Percentiles rank a stretch among this genome's conserved stretches.
phyloP scores from a whole-genome alignment of 2,113 vertebrate species.

The Diphyllodes magnificus region DNA sequence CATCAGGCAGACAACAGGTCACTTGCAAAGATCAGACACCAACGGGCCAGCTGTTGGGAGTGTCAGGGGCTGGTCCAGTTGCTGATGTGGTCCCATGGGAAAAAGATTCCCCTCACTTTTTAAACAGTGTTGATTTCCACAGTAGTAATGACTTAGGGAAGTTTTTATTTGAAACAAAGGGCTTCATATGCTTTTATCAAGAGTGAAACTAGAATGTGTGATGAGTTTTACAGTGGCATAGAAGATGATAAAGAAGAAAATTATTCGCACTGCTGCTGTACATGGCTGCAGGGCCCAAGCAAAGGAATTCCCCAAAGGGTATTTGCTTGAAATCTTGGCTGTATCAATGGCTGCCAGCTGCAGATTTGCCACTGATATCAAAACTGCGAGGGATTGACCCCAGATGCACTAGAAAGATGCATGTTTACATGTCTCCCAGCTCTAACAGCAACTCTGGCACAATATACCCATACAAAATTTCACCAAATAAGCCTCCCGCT shows the following conservation, averaged over 20 bases:
- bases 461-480: not conserved
- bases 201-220: not conserved
- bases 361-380: not conserved
- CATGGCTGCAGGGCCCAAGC: not conserved
- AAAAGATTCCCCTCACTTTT: not conserved
- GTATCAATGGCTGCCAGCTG: not conserved
- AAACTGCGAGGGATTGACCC: not conserved
- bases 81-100: fast-evolving
- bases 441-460: not conserved
- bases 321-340: not conserved
- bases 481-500: not conserved
- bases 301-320: not conserved
- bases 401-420: not conserved
- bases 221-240: not conserved
- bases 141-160: not conserved
- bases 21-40: not conserved
- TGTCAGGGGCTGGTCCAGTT: not conserved
- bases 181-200: not conserved
- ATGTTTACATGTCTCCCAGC: fast-evolving
- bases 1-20: not conserved
- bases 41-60: fast-evolving
- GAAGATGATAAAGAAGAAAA: not conserved
- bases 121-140: not conserved
- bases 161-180: not conserved
- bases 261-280: fast-evolving